Evolutionary conservation across 2,113 vertebrate genomes (phyloP), one percentile per base, ranked within the genome.

Genomic region (Turnix velox): DNA sequence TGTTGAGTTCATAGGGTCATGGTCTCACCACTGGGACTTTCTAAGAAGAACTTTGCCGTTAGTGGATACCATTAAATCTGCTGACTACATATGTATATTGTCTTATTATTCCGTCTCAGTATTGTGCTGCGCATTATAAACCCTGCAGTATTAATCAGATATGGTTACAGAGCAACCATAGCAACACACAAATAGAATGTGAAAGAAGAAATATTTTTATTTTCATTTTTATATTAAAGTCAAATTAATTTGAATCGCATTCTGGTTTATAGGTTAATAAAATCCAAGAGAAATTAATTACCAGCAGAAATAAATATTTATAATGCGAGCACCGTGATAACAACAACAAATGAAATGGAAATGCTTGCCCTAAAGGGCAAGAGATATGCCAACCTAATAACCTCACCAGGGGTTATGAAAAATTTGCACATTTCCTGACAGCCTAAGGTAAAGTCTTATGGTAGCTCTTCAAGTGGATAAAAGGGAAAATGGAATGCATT

Each of bases 401-500:
- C 67, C 76, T 84, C 68, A 97, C 85, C 52, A 87, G 43, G 61
- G 59, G 77, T 94, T 95, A 91, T 93, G 86, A 96, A 96, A 95
- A 96, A 97, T 96, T 76, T 95, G 91, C 83, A 90, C 88, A 77
- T 78, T 88, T 66, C 78, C 79, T 94, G 84, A 94, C 87, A 97
- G 81, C 77, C 95, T 91, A 91, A 68, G 85, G 88, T 96, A 94
- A 95, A 96, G 84, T 87, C 86, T 79, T 94, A 73, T 67, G 61
- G 95, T 93, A 74, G 74, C 30, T 92, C 95, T 96, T 92, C 92
- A 94, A 96, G 49, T 91, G 93, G 86, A 95, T 94, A 93, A 97
- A 97, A 97, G 71, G 77, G 61, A 95, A 96, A 97, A 87, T 13
- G 88, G 81, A 97, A 96, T 90, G 45, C 83, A 63, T 61, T 96